Percentiles rank a stretch among this genome's conserved stretches.
These are phyloP conservation scores for Rhinolophus ferrumequinum DNA, from an alignment of 2,113 vertebrate genomes.

Conservation along the genomic window DNA sequence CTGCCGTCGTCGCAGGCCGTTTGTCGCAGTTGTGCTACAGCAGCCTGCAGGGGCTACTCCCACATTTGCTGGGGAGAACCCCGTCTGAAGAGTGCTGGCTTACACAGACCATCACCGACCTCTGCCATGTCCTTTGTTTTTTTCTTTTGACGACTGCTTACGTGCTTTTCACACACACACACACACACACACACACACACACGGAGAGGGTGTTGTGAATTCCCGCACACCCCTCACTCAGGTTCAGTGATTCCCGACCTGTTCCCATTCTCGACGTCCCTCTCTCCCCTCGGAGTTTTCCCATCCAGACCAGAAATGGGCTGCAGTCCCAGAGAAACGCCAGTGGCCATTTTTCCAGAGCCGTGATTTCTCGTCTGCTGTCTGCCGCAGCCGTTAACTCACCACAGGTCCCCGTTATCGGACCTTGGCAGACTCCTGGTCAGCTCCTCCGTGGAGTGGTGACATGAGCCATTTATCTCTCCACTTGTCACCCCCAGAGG, in stretches of 20 bases:
- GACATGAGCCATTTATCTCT: background rate
- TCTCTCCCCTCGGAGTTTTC: background rate
- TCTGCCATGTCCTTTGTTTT: background rate
- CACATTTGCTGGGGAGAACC: background rate
- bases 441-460: background rate
- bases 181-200: accelerated
- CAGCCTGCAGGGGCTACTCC: accelerated
- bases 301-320: background rate
- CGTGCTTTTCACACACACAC: background rate
- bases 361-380: background rate
- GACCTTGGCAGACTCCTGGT: background rate
- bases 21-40: background rate
- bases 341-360: background rate
- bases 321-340: background rate
- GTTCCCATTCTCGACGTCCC: background rate
- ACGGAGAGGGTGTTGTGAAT: background rate
- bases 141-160: background rate
- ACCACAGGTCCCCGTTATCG: background rate
- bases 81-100: background rate
- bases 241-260: background rate
- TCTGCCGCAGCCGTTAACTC: background rate
- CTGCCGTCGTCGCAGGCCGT: background rate
- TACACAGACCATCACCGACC: background rate
- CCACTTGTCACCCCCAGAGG: background rate
- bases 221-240: background rate